These are phyloP conservation scores for Nematolebias whitei DNA, from an alignment of 2,113 vertebrate genomes.

Conservation along the genomic window DNA sequence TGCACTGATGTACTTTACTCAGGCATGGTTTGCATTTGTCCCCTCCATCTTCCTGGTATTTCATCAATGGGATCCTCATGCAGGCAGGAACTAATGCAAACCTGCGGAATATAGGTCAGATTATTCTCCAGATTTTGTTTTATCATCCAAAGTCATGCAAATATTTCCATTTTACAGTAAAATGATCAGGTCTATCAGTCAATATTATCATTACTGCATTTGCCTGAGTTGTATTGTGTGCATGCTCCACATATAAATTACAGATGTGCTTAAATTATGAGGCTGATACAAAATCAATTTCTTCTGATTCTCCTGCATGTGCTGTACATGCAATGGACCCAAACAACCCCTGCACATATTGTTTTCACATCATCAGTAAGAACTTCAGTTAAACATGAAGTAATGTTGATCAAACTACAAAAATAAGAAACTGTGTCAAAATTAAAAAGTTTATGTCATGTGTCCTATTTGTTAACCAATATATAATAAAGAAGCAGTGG, in stretches of 20 bases:
- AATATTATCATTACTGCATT: not conserved
- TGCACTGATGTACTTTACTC: not conserved
- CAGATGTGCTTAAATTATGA: not conserved
- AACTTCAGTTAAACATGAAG: not conserved
- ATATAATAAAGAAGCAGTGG: too few relatives aligned
- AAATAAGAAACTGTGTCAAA: too few relatives aligned
- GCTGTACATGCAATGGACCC: too few relatives aligned
- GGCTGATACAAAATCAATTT: not conserved
- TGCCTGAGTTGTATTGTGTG: not conserved
- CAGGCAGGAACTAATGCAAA: not conserved
- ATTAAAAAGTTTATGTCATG: too few relatives aligned
- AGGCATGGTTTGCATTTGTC: not conserved
- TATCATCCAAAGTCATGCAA: conserved; percentile 22
- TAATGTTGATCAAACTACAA: too few relatives aligned
- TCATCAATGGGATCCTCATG: not conserved
- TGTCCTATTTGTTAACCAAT: too few relatives aligned
- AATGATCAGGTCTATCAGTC: not conserved
- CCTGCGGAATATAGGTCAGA: not conserved
- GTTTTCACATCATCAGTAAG: not conserved
- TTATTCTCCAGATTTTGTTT: not conserved
- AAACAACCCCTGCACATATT: not conserved
- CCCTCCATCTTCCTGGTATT: not conserved
- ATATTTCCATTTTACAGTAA: conserved; percentile 22
- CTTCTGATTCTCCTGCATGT: not conserved
- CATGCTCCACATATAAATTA: not conserved